phyloP scores from a whole-genome alignment of 1,140 invertebrate genomes.

The Oedothorax gibbosus region DNA sequence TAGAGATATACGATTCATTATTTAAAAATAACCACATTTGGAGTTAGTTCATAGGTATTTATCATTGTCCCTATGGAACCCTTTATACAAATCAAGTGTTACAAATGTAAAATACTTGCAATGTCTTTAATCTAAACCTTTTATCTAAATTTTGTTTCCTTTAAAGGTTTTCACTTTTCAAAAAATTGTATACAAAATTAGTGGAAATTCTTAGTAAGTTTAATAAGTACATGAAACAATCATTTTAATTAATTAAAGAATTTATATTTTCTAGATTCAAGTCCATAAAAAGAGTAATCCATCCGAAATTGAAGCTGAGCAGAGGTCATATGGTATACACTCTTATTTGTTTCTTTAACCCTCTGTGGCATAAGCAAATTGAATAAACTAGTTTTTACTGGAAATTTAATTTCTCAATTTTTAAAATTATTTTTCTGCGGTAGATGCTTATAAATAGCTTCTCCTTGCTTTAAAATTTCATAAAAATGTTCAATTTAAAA shows the following conservation, averaged over 20 bases:
- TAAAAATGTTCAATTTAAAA: too few relatives aligned
- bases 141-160: not conserved
- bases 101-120: not conserved
- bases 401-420: too few relatives aligned
- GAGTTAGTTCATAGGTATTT: too few relatives aligned
- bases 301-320: conserved; percentile 24
- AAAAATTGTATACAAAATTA: not conserved
- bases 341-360: too few relatives aligned
- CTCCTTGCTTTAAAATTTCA: too few relatives aligned
- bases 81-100: not conserved
- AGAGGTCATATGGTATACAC: conserved; percentile 14
- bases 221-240: not conserved
- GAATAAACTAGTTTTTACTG: too few relatives aligned
- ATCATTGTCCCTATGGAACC: too few relatives aligned
- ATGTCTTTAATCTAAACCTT: not conserved
- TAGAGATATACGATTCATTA: too few relatives aligned
- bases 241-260: not conserved
- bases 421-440: too few relatives aligned
- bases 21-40: too few relatives aligned
- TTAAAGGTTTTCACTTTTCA: not conserved
- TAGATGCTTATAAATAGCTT: too few relatives aligned
- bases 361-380: too few relatives aligned
- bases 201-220: not conserved
- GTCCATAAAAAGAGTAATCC: conserved; percentile 38
- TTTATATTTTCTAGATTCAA: conserved; percentile 15